These are phyloP conservation scores for Chloroceryle amazona DNA, from an alignment of 2,797 vertebrate species.

Conservation along the genomic window DNA sequence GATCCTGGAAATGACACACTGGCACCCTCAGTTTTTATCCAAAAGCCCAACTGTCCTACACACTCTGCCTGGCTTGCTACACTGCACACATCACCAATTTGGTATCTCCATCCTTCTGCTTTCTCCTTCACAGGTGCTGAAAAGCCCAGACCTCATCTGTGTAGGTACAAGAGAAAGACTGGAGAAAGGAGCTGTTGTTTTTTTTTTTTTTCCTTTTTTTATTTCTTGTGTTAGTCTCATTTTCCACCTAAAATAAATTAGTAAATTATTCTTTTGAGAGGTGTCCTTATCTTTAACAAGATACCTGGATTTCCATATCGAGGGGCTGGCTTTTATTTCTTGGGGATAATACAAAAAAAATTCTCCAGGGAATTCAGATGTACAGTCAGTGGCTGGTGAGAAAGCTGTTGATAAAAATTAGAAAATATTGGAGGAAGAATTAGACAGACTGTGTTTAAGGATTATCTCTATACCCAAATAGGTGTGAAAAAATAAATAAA, in stretches of 20 bases:
- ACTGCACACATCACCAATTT: background rate
- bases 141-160: background rate
- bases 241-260: conserved; percentile 10
- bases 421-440: conserved; percentile 10
- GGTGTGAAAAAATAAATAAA: conserved; percentile 9
- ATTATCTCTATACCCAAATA: background rate
- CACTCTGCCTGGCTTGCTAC: background rate
- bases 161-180: background rate
- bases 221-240: background rate
- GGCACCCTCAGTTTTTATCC: background rate
- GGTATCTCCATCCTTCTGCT: background rate
- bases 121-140: background rate
- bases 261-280: background rate
- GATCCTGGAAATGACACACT: background rate
- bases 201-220: background rate
- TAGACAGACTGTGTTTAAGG: background rate
- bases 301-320: background rate
- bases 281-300: conserved; percentile 3
- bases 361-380: background rate
- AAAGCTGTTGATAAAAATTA: conserved; percentile 1
- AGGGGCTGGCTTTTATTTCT: background rate
- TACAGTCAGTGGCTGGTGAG: background rate
- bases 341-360: background rate
- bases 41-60: background rate
- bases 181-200: background rate